phyloP scores from a whole-genome alignment of 1,140 invertebrate genomes.

The Caenorhabditis remanei region DNA sequence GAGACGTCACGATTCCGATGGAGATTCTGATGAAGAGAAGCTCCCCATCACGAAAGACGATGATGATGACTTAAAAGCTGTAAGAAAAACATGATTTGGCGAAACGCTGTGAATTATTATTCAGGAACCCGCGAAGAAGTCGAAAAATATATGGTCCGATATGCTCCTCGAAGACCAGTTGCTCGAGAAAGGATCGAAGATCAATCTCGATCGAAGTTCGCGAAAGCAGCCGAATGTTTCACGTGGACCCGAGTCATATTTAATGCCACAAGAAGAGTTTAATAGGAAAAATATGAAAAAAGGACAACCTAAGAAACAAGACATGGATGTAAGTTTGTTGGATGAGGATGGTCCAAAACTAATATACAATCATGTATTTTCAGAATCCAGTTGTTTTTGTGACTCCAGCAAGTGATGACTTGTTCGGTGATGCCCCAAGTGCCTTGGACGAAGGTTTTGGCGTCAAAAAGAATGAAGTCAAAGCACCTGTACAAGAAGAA shows the following conservation, averaged over 20 bases:
- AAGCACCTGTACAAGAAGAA: not conserved
- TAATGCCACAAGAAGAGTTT: conserved; percentile 33
- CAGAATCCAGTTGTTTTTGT: conserved; percentile 34
- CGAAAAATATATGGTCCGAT: conserved; percentile 37
- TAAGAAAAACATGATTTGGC: not conserved
- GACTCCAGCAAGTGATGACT: conserved; percentile 26
- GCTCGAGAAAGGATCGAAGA: not conserved
- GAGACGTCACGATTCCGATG: conserved; percentile 25
- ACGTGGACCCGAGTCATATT: conserved; percentile 21
- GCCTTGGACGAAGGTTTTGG: conserved; percentile 20
- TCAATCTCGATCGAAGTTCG: conserved; percentile 1
- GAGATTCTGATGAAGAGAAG: conserved; percentile 49
- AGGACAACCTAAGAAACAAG: not conserved
- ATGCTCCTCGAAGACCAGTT: conserved; percentile 32
- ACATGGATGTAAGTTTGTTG: not conserved
- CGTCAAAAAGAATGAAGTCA: conserved; percentile 22
- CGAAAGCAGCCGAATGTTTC: conserved; percentile 42
- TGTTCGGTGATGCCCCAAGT: conserved; percentile 22
- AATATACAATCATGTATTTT: not conserved
- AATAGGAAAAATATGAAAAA: not conserved
- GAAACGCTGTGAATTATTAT: not conserved
- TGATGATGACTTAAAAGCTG: conserved; percentile 31
- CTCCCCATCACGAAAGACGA: conserved; percentile 55
- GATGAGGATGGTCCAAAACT: too few relatives aligned
- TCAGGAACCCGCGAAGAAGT: conserved; percentile 25